These are phyloP conservation scores for Hypothenemus hampei DNA, from an alignment of 1,140 invertebrate genomes.

Conservation along the genomic window DNA sequence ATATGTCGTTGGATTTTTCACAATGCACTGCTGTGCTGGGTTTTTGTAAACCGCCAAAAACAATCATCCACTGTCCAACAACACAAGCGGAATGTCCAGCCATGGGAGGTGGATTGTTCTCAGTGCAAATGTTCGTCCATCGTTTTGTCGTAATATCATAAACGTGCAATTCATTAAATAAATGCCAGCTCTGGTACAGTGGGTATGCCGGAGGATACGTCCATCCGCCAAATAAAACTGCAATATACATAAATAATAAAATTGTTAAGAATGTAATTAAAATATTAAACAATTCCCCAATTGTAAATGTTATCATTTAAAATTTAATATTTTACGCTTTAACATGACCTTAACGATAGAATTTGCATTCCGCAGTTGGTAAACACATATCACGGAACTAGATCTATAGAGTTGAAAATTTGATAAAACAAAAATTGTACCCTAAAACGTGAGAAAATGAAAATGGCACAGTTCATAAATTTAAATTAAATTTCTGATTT, in stretches of 20 bases:
- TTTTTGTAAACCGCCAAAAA: slow-evolving; percentile 77
- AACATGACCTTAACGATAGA: not conserved
- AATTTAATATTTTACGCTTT: not conserved
- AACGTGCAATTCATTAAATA: slow-evolving; percentile 90
- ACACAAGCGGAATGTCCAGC: slow-evolving; percentile 92
- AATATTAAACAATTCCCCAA: too few species aligned
- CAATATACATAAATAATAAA: not conserved
- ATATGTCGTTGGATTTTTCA: slow-evolving; percentile 76
- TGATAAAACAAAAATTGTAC: not conserved
- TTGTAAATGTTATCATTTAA: too few species aligned
- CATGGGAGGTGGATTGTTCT: slow-evolving; percentile 66
- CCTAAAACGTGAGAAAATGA: too few species aligned
- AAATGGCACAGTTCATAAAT: not conserved
- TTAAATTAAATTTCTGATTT: not conserved
- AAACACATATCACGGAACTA: not conserved
- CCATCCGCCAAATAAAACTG: slow-evolving; percentile 91
- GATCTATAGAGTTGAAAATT: not conserved
- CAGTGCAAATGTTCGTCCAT: slow-evolving; percentile 68
- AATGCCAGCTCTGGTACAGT: slow-evolving; percentile 79
- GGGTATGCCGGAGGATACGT: slow-evolving; percentile 89
- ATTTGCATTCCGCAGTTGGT: not conserved
- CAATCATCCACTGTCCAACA: slow-evolving; percentile 80
- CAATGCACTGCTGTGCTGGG: slow-evolving; percentile 50
- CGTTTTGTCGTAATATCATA: slow-evolving; percentile 79
- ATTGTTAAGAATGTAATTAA: not conserved